phyloP scores from a whole-genome alignment of 2,888 invertebrate genomes.

The Julus scandinavius region DNA sequence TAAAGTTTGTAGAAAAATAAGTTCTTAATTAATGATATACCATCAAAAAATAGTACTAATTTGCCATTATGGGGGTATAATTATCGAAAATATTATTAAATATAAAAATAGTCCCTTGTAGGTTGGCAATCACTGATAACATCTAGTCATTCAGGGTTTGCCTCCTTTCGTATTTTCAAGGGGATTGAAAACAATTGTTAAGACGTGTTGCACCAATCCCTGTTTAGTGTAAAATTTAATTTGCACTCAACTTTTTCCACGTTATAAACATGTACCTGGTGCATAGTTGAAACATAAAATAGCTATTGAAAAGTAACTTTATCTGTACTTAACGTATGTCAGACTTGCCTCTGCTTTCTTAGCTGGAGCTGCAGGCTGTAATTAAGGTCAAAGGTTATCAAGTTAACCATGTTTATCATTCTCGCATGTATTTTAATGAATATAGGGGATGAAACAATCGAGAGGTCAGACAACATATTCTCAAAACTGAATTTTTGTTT shows the following conservation, averaged over 20 bases:
- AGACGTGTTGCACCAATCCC: too few relatives aligned
- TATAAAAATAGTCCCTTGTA: not conserved
- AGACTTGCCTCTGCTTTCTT: conserved; percentile 54
- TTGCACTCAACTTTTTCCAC: too few relatives aligned
- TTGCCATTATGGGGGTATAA: too few relatives aligned
- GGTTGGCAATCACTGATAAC: not conserved
- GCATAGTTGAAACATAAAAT: too few relatives aligned
- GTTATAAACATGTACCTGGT: too few relatives aligned
- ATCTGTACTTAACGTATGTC: not conserved
- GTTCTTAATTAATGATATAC: too few relatives aligned
- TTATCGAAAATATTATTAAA: too few relatives aligned
- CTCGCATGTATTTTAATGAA: not conserved
- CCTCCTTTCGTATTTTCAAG: not conserved
- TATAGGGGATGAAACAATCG: not conserved
- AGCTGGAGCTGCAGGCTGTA: conserved; percentile 48
- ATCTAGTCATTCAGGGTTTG: not conserved
- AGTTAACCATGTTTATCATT: not conserved
- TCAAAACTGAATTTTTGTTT: not conserved
- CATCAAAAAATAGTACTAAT: too few relatives aligned
- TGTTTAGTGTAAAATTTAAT: too few relatives aligned
- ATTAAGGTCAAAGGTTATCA: not conserved
- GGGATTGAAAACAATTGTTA: not conserved
- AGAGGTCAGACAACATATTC: not conserved
- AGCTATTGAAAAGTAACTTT: not conserved
- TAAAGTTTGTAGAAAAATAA: too few relatives aligned